Conservation (phyloP, 2,888 invertebrate species). For the Drosophila diplacantha region DNA sequence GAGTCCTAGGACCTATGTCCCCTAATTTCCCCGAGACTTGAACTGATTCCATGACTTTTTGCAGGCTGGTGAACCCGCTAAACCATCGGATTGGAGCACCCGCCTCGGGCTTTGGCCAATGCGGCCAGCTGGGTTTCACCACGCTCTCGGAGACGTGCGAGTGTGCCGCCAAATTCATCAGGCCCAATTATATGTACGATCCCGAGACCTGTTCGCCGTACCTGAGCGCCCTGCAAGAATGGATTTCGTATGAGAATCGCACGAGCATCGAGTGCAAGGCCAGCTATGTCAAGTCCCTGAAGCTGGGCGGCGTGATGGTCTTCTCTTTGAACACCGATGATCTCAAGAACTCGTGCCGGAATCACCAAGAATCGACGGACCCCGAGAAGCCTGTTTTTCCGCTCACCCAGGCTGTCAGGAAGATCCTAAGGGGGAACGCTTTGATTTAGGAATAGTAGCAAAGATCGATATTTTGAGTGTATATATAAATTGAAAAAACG, state of each 20-base stretch:
- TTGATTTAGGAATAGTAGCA: constrained; percentile 1
- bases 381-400: constrained; percentile 64
- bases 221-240: constrained; percentile 83
- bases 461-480: background rate
- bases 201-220: constrained; percentile 87
- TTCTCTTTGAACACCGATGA: constrained; percentile 91
- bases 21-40: accelerated
- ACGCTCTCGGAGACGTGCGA: constrained; percentile 84
- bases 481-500: background rate
- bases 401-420: constrained; percentile 53
- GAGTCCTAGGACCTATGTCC: constrained; percentile 49
- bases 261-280: constrained; percentile 84
- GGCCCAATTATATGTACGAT: constrained; percentile 82
- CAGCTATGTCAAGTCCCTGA: constrained; percentile 81
- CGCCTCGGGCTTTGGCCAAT: constrained; percentile 82
- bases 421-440: constrained; percentile 18
- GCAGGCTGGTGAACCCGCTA: constrained; percentile 82
- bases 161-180: constrained; percentile 80
- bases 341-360: constrained; percentile 79
- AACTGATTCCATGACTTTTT: constrained; percentile 14
- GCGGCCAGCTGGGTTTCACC: constrained; percentile 85
- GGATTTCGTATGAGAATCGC: constrained; percentile 90
- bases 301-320: constrained; percentile 89
- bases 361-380: constrained; percentile 10
- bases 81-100: constrained; percentile 86